Percentiles rank a stretch among this genome's conserved stretches.
Conservation (phyloP, 2,113 vertebrate species). For the Neodon shergylaensis region DNA sequence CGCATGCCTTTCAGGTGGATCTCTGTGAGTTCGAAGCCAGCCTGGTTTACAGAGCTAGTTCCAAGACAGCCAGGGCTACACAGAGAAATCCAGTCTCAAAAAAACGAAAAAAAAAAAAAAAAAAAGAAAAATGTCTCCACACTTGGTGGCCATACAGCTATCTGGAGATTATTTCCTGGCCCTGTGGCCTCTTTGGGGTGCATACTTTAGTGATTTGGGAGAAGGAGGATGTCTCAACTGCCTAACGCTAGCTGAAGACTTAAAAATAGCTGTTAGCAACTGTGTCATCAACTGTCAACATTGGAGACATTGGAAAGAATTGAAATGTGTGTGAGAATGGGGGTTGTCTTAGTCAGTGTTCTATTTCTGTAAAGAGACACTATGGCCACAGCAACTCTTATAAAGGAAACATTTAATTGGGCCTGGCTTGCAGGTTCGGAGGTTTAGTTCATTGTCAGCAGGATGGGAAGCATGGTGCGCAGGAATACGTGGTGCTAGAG, state of each 20-base stretch:
- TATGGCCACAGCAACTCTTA: not conserved
- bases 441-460: not conserved
- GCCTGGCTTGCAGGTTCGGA: not conserved
- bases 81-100: too few species aligned
- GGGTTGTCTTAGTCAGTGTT: not conserved
- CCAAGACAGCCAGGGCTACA: too few species aligned
- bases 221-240: conserved; percentile 42
- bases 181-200: not conserved
- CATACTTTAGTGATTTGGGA: conserved; percentile 12
- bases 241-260: conserved; percentile 45
- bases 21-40: too few species aligned
- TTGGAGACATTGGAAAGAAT: not conserved
- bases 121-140: not conserved
- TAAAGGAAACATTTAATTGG: not conserved
- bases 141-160: not conserved
- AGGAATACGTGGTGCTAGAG: not conserved
- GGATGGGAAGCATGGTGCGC: not conserved
- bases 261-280: conserved; percentile 53
- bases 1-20: too few species aligned
- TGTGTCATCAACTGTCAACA: conserved; percentile 3
- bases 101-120: too few species aligned
- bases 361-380: not conserved
- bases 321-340: not conserved
- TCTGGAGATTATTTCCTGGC: not conserved
- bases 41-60: too few species aligned